Base-by-base conservation (phyloP, 2,797 vertebrate genomes). In the Lepilemur ruficaudatus region DNA sequence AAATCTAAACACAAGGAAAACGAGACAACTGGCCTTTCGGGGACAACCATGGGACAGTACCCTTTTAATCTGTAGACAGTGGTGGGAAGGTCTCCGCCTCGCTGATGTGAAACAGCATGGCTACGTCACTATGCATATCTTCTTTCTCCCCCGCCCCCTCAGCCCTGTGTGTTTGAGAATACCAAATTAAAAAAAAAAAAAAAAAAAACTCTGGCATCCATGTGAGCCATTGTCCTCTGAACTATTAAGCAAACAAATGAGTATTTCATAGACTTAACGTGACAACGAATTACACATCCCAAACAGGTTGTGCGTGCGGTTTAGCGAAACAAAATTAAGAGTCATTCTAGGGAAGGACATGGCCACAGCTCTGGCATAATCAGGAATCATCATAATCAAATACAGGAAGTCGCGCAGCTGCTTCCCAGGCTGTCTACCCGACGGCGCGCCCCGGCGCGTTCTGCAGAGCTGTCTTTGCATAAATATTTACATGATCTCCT, bases 361-460 rank as follows among this genome's bases (percentile, higher is more conserved):
- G 91, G 98, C 98, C 98, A 98, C 98, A 97, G 97, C 97, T 98
- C 98, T 98, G 97, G 97, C 2, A 80, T 98, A 99, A 98, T 99
- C 98, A 98, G 98, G 97, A 98, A 79, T 98, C 98, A 98, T 98
- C 98, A 98, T 98, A 98, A 98, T 99, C 98, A 98, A 98, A 98
- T 87, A 97, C 98, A 98, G 98, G 98, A 99, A 99, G 99, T 98
- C 97, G 98, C 98, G 99, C 98, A 99, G 98, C 99, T 99, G 99
- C 98, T 98, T 98, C 98, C 96, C 92, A 96, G 98, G 97, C 98
- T 98, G 98, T 94, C 96, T 98, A 97, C 97, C 97, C 97, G 95
- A 96, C 70, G 67, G 63, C 57, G 94, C 55, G 4, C 3, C 0
- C 98, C 97, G 97, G 97, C 98, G 96, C 88, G 35, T 92, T 98